Percentiles rank a stretch among this genome's conserved stretches.
Evolutionary conservation across 2,888 invertebrate genomes (phyloP).

Genomic region (Drosophila subsilvestris): DNA sequence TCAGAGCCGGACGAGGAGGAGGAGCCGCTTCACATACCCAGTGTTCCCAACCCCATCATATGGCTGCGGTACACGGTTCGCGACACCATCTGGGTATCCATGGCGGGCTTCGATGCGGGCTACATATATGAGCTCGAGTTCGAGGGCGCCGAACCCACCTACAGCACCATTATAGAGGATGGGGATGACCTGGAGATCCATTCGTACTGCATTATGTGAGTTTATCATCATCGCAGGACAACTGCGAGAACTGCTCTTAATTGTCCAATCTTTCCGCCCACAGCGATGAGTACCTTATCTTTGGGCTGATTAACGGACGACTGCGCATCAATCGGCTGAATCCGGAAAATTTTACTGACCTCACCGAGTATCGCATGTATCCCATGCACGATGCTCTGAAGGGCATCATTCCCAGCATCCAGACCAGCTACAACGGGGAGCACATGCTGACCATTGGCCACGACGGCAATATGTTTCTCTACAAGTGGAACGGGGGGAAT

Average conservation of each 20-base stretch:
- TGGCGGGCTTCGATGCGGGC: slow-evolving; percentile 88
- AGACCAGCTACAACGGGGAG: slow-evolving; percentile 86
- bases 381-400: slow-evolving; percentile 91
- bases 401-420: slow-evolving; percentile 88
- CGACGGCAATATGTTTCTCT: slow-evolving; percentile 92
- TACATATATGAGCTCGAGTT: slow-evolving; percentile 87
- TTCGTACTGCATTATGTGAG: slow-evolving; percentile 85
- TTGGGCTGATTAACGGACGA: slow-evolving; percentile 87
- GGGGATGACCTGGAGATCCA: slow-evolving; percentile 86
- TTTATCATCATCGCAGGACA: slow-evolving; percentile 6
- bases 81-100: slow-evolving; percentile 86
- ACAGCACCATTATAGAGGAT: slow-evolving; percentile 85
- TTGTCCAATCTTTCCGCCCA: slow-evolving; percentile 38
- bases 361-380: slow-evolving; percentile 88
- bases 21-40: slow-evolving; percentile 86
- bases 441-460: slow-evolving; percentile 87
- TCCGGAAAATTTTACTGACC: slow-evolving; percentile 85
- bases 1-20: slow-evolving; percentile 86
- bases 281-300: slow-evolving; percentile 86
- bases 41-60: slow-evolving; percentile 86
- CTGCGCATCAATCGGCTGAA: slow-evolving; percentile 86
- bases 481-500: slow-evolving; percentile 84
- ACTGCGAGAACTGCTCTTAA: neutral
- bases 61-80: slow-evolving; percentile 86
- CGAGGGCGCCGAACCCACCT: slow-evolving; percentile 84